These are phyloP conservation scores for Oryzias melastigma DNA, from an alignment of 2,113 vertebrate genomes.

Conservation along the genomic window DNA sequence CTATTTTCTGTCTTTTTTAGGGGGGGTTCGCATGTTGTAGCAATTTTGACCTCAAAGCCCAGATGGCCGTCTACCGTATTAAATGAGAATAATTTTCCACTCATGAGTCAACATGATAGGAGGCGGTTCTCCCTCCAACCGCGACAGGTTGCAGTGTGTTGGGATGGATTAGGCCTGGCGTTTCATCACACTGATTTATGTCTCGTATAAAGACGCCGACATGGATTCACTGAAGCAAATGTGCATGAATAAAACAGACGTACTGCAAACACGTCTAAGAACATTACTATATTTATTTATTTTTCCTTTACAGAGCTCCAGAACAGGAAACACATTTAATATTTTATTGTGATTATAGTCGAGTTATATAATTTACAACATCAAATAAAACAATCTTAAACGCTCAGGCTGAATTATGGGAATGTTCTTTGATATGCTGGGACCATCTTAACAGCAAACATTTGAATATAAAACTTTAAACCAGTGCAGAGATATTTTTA, in stretches of 20 bases:
- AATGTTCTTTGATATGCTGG: background rate
- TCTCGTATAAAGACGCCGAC: constrained; percentile 45
- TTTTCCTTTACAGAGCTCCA: constrained; percentile 12
- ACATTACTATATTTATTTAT: constrained; percentile 15
- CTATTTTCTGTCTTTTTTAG: background rate
- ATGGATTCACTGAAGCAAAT: constrained; percentile 45
- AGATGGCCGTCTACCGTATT: constrained; percentile 66
- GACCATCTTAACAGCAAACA: too few species aligned
- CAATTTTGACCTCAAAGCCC: constrained; percentile 61
- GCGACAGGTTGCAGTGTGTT: constrained; percentile 69
- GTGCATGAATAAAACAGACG: constrained; percentile 29
- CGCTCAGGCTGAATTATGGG: constrained; percentile 10
- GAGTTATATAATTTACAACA: constrained; percentile 20
- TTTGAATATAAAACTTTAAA: too few species aligned
- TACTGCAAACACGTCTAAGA: constrained; percentile 5
- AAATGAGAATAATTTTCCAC: constrained; percentile 70
- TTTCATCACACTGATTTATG: constrained; percentile 57
- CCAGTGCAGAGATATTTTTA: background rate
- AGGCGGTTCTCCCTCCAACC: constrained; percentile 46
- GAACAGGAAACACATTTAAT: constrained; percentile 10
- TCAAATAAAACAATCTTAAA: constrained; percentile 12
- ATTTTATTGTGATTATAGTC: constrained; percentile 15
- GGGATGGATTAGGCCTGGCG: constrained; percentile 54
- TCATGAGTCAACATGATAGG: constrained; percentile 44
- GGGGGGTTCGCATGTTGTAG: constrained; percentile 62